These are phyloP conservation scores for Actenoides lindsayi DNA, from an alignment of 2,113 vertebrate genomes.

Conservation along the genomic window DNA sequence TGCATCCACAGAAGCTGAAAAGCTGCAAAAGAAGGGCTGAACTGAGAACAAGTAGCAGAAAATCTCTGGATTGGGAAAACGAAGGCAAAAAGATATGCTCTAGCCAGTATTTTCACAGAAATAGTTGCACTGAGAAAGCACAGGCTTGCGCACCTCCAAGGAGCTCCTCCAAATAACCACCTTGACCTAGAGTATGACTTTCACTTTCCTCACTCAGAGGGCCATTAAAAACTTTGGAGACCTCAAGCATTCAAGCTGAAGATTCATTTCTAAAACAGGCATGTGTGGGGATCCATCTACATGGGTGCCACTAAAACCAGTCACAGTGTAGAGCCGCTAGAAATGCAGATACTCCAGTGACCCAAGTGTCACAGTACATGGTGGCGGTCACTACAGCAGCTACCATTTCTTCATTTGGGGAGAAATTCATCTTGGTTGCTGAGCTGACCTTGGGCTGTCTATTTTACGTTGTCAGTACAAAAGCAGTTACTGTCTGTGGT, in stretches of 20 bases:
- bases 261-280: background rate
- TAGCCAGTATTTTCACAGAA: background rate
- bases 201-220: background rate
- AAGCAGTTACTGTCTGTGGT: background rate
- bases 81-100: background rate
- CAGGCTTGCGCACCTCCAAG: background rate
- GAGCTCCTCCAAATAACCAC: background rate
- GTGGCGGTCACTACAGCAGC: no score
- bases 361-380: accelerated
- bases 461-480: background rate
- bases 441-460: background rate
- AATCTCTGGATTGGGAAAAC: background rate
- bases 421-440: background rate
- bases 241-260: accelerated
- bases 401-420: background rate
- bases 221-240: background rate
- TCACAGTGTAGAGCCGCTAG: background rate
- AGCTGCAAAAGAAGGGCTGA: background rate
- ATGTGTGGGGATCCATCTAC: accelerated
- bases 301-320: background rate
- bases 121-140: background rate
- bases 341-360: accelerated
- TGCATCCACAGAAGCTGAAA: background rate
- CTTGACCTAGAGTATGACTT: accelerated
- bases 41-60: background rate